Evolutionary conservation across 1,140 invertebrate genomes (phyloP), one percentile per base, ranked within the genome.

Genomic region (Drosophila serrata): DNA sequence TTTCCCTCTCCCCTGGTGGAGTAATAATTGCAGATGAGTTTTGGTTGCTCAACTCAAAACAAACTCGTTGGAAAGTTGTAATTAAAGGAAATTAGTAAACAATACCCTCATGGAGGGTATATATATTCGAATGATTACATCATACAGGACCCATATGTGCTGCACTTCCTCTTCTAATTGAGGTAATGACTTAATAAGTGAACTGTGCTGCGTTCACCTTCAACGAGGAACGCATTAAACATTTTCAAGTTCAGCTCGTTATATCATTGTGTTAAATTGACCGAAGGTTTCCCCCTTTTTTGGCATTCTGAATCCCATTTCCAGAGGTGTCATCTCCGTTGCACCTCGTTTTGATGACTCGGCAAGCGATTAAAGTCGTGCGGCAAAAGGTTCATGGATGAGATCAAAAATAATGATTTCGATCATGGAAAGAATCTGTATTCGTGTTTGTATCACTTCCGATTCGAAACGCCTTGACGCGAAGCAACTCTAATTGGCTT

Each of bases 1-100:
- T 33, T 17, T 33, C 55, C 40, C 33, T 17, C 33, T 15, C 24
- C 2, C 24, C 24, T 24, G 24, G 24, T 17, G 45, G 45, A 65
- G 70, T 82, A 79, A 79, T 78, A 88, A 88, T 80, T 88, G 80
- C 63, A 88, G 67, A 73, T 79, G 61, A 49, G 63, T 53, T 79
- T 57, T 43, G 58, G 56, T 72, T 63, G 45, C 22, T 37, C 62
- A 43, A 56, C 67, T 74, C 79, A 81, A 56, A 79, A 74, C 69
- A 80, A 80, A 62, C 57, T 82, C 67, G 46, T 35, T 82, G 63
- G 60, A 46, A 67, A 62, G 60, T 63, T 70, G 73, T 77, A 88
- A 88, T 88, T 88, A 88, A 88, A 88, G 67, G 61, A 88, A 64
- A 84, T 88, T 84, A 84, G 85, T 87, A 78, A 82, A 65, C 57